Evolutionary conservation across 2,888 invertebrate species (phyloP).

Genomic region (Emmelina monodactyla): DNA sequence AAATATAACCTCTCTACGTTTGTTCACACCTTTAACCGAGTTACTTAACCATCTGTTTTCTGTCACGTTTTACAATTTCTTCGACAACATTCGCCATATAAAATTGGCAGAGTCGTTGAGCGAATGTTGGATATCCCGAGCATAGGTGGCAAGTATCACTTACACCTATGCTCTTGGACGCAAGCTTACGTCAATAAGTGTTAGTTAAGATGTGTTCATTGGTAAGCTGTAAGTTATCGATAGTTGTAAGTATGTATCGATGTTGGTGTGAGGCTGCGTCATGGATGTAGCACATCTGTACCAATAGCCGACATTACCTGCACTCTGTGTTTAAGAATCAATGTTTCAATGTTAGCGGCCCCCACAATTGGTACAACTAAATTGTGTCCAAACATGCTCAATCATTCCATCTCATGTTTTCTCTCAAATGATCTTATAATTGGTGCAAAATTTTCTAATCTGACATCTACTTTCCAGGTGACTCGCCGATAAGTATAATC

Average conservation of each 20-base stretch:
- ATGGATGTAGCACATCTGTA: slow-evolving; percentile 22
- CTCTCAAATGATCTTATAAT: slow-evolving; percentile 48
- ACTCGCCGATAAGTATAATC: slow-evolving; percentile 60
- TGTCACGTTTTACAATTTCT: too few species aligned
- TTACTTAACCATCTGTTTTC: too few species aligned
- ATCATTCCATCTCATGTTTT: slow-evolving; percentile 20
- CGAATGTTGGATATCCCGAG: too few species aligned
- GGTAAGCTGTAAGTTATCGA: neutral
- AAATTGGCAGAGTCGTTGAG: too few species aligned
- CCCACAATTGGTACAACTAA: slow-evolving; percentile 46
- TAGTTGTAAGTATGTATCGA: neutral
- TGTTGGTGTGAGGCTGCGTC: neutral
- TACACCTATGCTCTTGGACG: too few species aligned
- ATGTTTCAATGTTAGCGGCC: slow-evolving; percentile 24
- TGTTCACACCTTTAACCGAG: too few species aligned
- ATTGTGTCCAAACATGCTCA: slow-evolving; percentile 43
- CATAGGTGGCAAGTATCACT: too few species aligned
- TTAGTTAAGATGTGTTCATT: too few species aligned
- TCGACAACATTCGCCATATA: too few species aligned
- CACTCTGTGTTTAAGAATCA: slow-evolving; percentile 30
- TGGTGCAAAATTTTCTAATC: slow-evolving; percentile 64
- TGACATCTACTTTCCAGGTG: slow-evolving; percentile 65
- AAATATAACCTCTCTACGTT: too few species aligned
- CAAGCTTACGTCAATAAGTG: too few species aligned
- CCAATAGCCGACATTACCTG: slow-evolving; percentile 24